phyloP scores from a whole-genome alignment of 1,140 invertebrate genomes.

The Macrotrachela quadricornifera region DNA sequence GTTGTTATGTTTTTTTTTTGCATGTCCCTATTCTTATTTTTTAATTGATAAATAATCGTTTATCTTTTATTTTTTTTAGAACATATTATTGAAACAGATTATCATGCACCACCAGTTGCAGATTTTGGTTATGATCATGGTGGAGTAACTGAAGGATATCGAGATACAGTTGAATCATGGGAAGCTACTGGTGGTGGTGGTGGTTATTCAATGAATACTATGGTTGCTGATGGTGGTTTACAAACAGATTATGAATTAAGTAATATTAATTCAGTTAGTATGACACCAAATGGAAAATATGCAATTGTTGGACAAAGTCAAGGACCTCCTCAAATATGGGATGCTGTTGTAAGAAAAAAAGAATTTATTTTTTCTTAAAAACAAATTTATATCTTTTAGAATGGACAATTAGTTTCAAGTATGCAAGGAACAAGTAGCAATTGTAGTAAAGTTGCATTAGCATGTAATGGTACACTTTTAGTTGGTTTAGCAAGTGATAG shows the following conservation, averaged over 20 bases:
- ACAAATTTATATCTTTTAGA: neutral
- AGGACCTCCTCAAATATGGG: conserved; percentile 9
- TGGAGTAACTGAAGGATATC: neutral
- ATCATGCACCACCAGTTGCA: neutral
- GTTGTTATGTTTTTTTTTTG: neutral
- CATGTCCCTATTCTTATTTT: neutral
- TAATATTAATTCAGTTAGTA: conserved; percentile 1
- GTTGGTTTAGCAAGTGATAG: conserved; percentile 6
- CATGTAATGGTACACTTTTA: conserved; percentile 7
- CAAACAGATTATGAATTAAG: conserved; percentile 1
- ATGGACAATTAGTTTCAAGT: too few species aligned
- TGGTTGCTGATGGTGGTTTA: neutral
- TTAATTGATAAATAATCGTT: neutral
- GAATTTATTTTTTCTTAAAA: neutral
- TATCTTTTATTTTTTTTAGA: neutral
- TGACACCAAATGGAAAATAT: conserved; percentile 8
- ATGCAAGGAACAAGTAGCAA: neutral
- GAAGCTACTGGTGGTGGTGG: neutral
- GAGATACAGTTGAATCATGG: neutral
- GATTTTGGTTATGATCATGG: neutral
- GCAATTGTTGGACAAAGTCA: conserved; percentile 3
- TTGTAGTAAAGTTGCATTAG: conserved; percentile 2
- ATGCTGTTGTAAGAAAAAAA: neutral
- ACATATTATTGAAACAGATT: neutral
- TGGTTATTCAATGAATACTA: neutral